A percentile compares a stretch with the other conserved stretches of the same genome.
These are phyloP conservation scores for Clunio marinus DNA, from an alignment of 2,888 invertebrate genomes.

Conservation along the genomic window DNA sequence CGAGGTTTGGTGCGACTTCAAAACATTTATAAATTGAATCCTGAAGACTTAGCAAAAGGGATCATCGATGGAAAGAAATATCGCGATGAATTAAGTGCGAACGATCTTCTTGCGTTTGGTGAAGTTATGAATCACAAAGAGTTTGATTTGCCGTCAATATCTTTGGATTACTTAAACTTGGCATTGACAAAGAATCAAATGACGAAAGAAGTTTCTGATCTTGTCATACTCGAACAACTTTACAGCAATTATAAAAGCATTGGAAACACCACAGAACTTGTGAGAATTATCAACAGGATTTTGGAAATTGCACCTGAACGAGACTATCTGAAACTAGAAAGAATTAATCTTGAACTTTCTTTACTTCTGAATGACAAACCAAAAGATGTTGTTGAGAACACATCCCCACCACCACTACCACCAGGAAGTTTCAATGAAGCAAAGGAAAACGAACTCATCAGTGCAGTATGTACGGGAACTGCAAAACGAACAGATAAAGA, in stretches of 20 bases:
- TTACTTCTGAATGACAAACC: too few species aligned
- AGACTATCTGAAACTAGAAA: too few species aligned
- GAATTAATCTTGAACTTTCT: too few species aligned
- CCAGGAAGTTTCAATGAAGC: too few species aligned
- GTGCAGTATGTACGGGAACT: background rate
- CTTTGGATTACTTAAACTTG: background rate
- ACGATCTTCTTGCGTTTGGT: background rate
- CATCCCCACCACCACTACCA: too few species aligned
- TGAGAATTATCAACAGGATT: background rate
- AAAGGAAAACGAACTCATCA: too few species aligned
- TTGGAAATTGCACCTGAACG: background rate
- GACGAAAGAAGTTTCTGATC: background rate
- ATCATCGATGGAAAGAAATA: background rate
- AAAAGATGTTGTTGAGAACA: too few species aligned
- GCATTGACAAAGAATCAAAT: background rate
- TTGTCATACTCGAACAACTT: background rate
- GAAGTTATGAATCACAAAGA: background rate
- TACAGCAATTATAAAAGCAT: background rate
- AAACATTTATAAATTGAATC: constrained; percentile 2
- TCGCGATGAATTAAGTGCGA: background rate
- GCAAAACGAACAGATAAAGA: constrained; percentile 42
- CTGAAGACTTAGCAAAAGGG: constrained; percentile 6
- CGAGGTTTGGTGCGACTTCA: background rate
- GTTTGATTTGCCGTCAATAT: too few species aligned
- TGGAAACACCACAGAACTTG: background rate